Evolutionary conservation across 2,797 vertebrate genomes (phyloP), one percentile per base, ranked within the genome.

Genomic region (Platalea minor): DNA sequence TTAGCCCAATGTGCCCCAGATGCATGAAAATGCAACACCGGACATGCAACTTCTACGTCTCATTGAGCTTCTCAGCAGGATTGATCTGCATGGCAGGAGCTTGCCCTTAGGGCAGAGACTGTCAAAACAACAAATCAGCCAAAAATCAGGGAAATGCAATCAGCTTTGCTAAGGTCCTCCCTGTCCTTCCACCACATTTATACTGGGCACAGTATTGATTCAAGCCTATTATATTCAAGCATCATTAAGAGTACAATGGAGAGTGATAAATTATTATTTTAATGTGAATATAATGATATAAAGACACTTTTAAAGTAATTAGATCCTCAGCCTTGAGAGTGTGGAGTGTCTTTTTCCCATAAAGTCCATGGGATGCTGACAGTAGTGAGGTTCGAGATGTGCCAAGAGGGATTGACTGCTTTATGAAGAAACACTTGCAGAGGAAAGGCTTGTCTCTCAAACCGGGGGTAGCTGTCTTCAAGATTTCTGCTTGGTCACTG

Each of bases 261-360:
- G 46, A 89, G 43, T 65, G 69, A 91, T 83, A 78, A 89, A 95
- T 95, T 94, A 85, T 43, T 80, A 61, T 77, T 94, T 95, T 92
- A 95, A 95, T 95, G 87, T 1, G 57, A 95, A 88, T 84, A 92
- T 95, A 96, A 96, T 95, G 76, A 67, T 61, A 45, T 81, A 89
- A 93, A 94, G 65, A 88, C 57, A 91, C 78, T 96, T 95, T 35
- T 59, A 83, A 88, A 92, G 77, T 91, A 91, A 92, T 94, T 91
- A 93, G 46, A 65, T 75, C 64, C 57, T 81, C 64, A 84, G 57
- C 17, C 31, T 72, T 92, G 48, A 59, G 57, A 78, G 46, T 7
- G 10, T 33, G 24, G 57, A 89, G 54, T 72, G 84, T 39, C 37
- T 85, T 92, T 86, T 78, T 60, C 60, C 53, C 76, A 78, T 75